These are phyloP conservation scores for Orgyia antiqua DNA, from an alignment of 2,888 invertebrate species.

Conservation along the genomic window DNA sequence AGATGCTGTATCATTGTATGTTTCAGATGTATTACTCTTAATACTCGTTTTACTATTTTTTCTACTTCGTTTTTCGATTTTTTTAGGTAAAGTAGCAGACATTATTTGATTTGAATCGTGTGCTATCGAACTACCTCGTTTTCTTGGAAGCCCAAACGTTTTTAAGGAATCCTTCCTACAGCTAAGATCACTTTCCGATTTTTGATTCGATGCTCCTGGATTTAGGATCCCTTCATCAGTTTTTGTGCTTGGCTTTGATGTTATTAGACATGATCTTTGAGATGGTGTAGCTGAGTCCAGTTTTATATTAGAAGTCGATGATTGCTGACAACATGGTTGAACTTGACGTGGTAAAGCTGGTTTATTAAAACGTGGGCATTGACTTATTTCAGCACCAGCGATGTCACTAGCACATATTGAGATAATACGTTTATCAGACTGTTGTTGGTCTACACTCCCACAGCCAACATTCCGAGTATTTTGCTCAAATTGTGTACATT, in stretches of 20 bases:
- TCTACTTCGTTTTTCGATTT: not conserved
- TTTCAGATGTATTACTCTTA: not conserved
- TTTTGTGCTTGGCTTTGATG: not conserved
- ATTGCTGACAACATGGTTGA: not conserved
- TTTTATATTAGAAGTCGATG: not conserved
- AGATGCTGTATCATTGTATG: not conserved
- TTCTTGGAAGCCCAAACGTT: not conserved
- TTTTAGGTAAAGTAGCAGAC: not conserved
- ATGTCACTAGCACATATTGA: no score
- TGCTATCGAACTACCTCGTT: not conserved
- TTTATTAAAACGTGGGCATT: no score
- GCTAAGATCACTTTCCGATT: no score
- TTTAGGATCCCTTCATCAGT: no score
- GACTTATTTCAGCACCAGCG: no score
- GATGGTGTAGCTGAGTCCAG: not conserved
- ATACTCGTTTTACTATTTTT: conserved; percentile 4
- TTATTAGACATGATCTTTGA: not conserved
- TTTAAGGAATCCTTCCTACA: not conserved
- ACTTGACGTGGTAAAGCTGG: not conserved
- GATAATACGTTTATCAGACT: no score
- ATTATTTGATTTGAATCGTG: not conserved
- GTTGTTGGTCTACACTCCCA: not conserved
- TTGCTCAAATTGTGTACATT: not conserved
- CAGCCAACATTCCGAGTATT: not conserved
- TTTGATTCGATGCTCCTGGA: no score